These are phyloP conservation scores for Podarcis siculus DNA, from an alignment of 2,797 vertebrate species.

Conservation along the genomic window DNA sequence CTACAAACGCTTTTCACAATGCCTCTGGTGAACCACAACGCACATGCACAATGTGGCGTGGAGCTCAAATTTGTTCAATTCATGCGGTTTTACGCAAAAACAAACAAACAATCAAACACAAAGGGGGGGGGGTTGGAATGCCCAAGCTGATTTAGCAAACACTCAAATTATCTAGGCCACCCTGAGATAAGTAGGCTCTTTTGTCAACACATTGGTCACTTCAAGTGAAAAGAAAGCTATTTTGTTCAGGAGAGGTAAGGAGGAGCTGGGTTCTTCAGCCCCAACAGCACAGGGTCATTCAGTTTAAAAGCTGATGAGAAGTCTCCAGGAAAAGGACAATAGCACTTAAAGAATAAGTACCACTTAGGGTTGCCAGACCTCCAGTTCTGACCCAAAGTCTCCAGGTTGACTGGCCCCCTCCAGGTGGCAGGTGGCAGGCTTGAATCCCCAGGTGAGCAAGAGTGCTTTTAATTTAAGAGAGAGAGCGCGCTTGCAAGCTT, in stretches of 20 bases:
- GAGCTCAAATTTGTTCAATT: background rate
- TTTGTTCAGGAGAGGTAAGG: background rate
- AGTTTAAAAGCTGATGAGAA: background rate
- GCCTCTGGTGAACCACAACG: background rate
- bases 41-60: background rate
- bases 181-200: slow-evolving; percentile 10
- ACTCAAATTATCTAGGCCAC: background rate
- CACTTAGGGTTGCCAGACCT: too few species aligned
- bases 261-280: background rate
- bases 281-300: background rate
- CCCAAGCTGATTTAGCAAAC: slow-evolving; percentile 8
- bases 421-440: too few species aligned
- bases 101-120: background rate
- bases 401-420: too few species aligned
- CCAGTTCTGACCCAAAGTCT: too few species aligned
- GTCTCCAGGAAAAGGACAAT: slow-evolving; percentile 2
- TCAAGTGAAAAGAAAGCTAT: slow-evolving; percentile 6
- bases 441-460: too few species aligned
- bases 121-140: background rate
- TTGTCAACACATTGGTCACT: background rate
- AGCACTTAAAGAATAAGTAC: background rate
- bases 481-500: too few species aligned
- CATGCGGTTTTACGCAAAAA: background rate
- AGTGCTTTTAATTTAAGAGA: too few species aligned
- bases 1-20: background rate